Conservation (phyloP, 37 sponge, comb jelly and placozoan species). For the Hexactinellida sp. region DNA sequence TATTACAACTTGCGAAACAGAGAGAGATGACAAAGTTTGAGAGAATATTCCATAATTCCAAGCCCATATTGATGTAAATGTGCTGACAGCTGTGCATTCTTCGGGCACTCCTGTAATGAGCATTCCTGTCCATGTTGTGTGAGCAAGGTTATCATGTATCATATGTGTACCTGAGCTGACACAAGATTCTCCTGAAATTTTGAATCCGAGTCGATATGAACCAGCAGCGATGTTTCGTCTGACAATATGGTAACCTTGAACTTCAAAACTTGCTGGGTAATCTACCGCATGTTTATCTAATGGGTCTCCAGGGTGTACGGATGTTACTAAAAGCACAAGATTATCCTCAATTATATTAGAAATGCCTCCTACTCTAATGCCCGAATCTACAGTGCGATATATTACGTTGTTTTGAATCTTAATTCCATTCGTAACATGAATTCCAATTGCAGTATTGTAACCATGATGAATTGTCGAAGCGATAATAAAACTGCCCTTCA, state of each 20-base stretch:
- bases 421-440: constrained; percentile 42
- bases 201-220: constrained; percentile 36
- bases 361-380: constrained; percentile 38
- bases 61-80: constrained; percentile 42
- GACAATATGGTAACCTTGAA: constrained; percentile 38
- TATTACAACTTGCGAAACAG: constrained; percentile 30
- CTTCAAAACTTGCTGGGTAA: constrained; percentile 72
- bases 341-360: constrained; percentile 30
- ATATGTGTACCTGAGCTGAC: background rate
- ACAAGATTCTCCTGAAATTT: constrained; percentile 47
- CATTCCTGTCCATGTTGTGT: constrained; percentile 47
- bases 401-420: constrained; percentile 43
- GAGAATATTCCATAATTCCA: constrained; percentile 77
- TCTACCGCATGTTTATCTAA: constrained; percentile 73
- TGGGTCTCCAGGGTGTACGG: constrained; percentile 51
- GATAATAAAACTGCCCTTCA: constrained; percentile 30
- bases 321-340: constrained; percentile 48
- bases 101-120: constrained; percentile 34
- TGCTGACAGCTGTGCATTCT: constrained; percentile 48
- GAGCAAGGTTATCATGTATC: constrained; percentile 44
- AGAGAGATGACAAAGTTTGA: constrained; percentile 42
- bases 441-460: constrained; percentile 70
- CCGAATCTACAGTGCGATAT: constrained; percentile 50
- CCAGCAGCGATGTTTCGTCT: constrained; percentile 65
- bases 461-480: constrained; percentile 59